Conservation (phyloP, 2,113 vertebrate genomes). For the Sinocyclocheilus maitianheensis region DNA sequence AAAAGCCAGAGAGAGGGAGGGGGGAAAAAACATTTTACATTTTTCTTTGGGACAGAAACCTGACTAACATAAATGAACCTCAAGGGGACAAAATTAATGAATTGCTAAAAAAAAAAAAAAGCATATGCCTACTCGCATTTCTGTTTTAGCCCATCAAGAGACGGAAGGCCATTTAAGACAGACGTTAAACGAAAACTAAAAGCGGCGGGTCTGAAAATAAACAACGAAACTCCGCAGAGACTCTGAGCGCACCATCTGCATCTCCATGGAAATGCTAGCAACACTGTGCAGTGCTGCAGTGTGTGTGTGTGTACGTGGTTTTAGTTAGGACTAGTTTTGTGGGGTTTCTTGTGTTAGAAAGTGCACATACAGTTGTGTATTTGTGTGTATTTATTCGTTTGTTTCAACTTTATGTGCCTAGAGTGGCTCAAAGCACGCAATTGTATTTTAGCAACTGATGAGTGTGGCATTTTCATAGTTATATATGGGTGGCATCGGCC, state of each 20-base stretch:
- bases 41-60: neutral
- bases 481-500: neutral
- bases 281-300: neutral
- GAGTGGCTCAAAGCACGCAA: neutral
- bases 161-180: neutral
- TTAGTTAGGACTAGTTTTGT: neutral
- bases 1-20: too few species aligned
- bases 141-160: neutral
- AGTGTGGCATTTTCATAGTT: neutral
- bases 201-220: neutral
- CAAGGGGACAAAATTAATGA: neutral
- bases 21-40: neutral
- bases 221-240: neutral
- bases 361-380: neutral
- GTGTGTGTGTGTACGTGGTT: neutral
- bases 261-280: slow-evolving; percentile 29
- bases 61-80: neutral
- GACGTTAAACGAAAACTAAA: slow-evolving; percentile 2
- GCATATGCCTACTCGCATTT: neutral
- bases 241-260: slow-evolving; percentile 4
- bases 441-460: slow-evolving; percentile 12
- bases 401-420: neutral
- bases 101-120: neutral
- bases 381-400: neutral
- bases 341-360: neutral